phyloP scores from a whole-genome alignment of 1,140 invertebrate genomes.

The Atta colombica region DNA sequence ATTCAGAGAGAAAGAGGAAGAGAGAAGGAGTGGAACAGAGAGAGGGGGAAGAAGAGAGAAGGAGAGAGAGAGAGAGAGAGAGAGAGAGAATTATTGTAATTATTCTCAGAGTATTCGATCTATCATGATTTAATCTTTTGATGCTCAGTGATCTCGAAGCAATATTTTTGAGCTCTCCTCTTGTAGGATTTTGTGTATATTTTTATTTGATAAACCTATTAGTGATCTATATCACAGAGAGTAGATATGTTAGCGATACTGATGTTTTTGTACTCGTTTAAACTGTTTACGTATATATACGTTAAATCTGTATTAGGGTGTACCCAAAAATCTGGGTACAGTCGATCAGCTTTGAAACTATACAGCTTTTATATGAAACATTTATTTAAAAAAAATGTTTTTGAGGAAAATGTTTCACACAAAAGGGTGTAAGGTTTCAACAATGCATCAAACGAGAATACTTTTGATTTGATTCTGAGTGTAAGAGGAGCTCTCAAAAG shows the following conservation, averaged over 20 bases:
- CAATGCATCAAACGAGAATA: no score
- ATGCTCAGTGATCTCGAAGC: background rate
- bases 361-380: no score
- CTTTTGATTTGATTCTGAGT: no score
- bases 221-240: background rate
- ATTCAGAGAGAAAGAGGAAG: background rate
- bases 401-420: no score
- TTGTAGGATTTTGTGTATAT: background rate
- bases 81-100: background rate
- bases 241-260: background rate
- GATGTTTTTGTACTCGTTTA: background rate
- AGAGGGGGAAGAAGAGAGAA: background rate
- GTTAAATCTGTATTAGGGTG: background rate
- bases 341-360: no score
- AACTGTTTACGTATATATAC: background rate
- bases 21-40: background rate
- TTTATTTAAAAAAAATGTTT: no score
- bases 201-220: background rate
- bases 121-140: constrained; percentile 25
- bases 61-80: background rate
- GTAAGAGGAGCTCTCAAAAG: no score
- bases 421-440: no score
- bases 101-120: constrained; percentile 21
- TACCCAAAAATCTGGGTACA: no score
- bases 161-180: background rate